Percentiles rank a stretch among this genome's conserved stretches.
These are phyloP conservation scores for Hyposoter didymator DNA, from an alignment of 2,888 invertebrate species.

Conservation along the genomic window DNA sequence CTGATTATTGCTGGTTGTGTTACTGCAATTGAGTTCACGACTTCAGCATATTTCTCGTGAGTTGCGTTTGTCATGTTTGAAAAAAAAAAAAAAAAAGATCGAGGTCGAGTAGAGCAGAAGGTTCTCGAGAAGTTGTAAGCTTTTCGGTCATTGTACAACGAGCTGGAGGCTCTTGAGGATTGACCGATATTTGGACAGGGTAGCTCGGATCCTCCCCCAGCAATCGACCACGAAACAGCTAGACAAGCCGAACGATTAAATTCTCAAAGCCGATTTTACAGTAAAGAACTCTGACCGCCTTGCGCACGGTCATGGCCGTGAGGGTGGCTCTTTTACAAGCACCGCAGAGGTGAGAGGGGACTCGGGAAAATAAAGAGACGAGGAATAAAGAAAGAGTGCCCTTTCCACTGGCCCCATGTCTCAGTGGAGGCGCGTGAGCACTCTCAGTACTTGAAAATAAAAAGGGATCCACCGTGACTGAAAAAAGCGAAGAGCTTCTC, in stretches of 20 bases:
- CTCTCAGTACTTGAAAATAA: constrained; percentile 53
- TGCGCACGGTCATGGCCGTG: constrained; percentile 48
- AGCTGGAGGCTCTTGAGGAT: constrained; percentile 58
- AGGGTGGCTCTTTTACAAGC: constrained; percentile 49
- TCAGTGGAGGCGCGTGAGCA: constrained; percentile 27
- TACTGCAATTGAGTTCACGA: no score
- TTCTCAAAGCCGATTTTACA: constrained; percentile 59
- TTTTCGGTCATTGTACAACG: constrained; percentile 52
- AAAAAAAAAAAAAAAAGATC: constrained; percentile 21
- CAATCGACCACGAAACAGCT: constrained; percentile 50
- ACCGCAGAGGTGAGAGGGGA: constrained; percentile 45
- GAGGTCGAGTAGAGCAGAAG: constrained; percentile 58
- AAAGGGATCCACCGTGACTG: constrained; percentile 61
- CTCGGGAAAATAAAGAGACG: constrained; percentile 46
- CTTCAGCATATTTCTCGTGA: neutral
- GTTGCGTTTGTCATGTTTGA: neutral
- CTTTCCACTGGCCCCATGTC: constrained; percentile 3
- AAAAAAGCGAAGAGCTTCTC: constrained; percentile 67
- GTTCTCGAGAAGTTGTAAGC: constrained; percentile 33
- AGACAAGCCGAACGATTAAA: constrained; percentile 63
- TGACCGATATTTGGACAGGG: constrained; percentile 67
- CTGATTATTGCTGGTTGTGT: no score
- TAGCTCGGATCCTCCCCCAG: constrained; percentile 34
- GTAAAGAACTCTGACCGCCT: constrained; percentile 51
- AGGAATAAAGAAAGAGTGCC: constrained; percentile 49